Evolutionary conservation across 2,888 invertebrate species (phyloP), one percentile per base, ranked within the genome.

Genomic region (Melolontha melolontha): DNA sequence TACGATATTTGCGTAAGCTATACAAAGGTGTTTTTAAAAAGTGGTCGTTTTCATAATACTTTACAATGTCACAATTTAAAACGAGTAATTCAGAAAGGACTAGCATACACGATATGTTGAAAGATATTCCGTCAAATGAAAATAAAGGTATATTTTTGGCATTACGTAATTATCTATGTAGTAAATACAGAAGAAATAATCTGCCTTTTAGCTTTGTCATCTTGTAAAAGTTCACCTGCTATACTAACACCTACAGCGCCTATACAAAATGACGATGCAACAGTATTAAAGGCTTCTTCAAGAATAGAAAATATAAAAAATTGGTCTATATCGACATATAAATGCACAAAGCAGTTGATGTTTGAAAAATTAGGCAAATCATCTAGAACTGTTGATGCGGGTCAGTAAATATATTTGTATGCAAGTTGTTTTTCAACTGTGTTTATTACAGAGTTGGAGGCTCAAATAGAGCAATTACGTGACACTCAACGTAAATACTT

Each of bases 321-420:
- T 81, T 99, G 98, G 98, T 95, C 97, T 72, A 94, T 98, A 80
- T 97, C 97, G 70, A 98, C 98, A 0, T 98, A 97, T 83, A 98
- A 98, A 84, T 98, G 98, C 82, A 98, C 98, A 5, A 94, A 95
- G 78, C 98, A 99, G 83, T 88, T 97, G 69, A 91, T 99, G 84
- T 93, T 96, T 75, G 98, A 99, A 82, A 96, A 96, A 81, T 87
- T 99, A 66, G 98, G 98, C 14, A 98, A 97, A 85, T 92, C 93
- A 50, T 94, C 95, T 7, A 87, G 95, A 69, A 96, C 95, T 49
- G 92, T 95, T 57, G 95, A 96, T 81, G 91, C 94, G 74, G 92
- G 92, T 92, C 75, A 79, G 73, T 69, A 67, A 51, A 41, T 34
- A 11, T 11, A 63, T 29, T 12, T 54, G 6, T 52, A 29, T 39